phyloP scores from a whole-genome alignment of 23 tunicate genomes.

The Trididemnum nubilum region DNA sequence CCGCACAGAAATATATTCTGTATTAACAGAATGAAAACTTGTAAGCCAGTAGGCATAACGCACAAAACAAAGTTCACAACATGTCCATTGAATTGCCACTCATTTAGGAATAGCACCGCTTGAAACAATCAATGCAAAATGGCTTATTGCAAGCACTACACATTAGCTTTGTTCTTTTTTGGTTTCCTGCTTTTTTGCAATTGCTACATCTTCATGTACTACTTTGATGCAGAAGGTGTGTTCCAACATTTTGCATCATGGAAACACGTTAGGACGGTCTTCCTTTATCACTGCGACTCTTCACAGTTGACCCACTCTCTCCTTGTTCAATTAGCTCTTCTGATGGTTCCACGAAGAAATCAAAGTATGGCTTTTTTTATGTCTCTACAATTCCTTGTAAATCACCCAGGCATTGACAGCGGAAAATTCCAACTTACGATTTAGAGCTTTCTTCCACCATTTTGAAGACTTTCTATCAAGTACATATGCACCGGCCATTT shows the following conservation, averaged over 20 bases:
- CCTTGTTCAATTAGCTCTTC: constrained; percentile 34
- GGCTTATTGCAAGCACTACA: constrained; percentile 30
- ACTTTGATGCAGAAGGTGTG: constrained; percentile 34
- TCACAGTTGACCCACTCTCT: constrained; percentile 21
- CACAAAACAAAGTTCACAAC: constrained; percentile 4
- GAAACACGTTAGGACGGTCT: constrained; percentile 35
- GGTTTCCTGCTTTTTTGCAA: constrained; percentile 4
- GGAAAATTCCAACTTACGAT: constrained; percentile 27
- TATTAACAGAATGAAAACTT: too few species aligned
- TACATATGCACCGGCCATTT: constrained; percentile 32
- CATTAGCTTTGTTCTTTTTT: constrained; percentile 35
- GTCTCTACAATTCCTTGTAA: constrained; percentile 36
- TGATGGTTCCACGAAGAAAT: constrained; percentile 29
- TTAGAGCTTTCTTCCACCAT: constrained; percentile 40
- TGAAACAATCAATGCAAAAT: constrained; percentile 31
- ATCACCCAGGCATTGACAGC: constrained; percentile 49
- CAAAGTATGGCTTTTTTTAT: constrained; percentile 13
- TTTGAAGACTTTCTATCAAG: constrained; percentile 32
- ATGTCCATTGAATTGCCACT: constrained; percentile 18
- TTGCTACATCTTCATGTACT: constrained; percentile 19
- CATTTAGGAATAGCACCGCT: constrained; percentile 28
- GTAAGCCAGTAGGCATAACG: too few species aligned
- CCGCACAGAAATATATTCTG: too few species aligned
- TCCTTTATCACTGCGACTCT: constrained; percentile 19
- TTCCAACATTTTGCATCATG: constrained; percentile 37